Base-by-base conservation (phyloP, 2,888 invertebrate genomes). In the Micoletzkya japonica region DNA sequence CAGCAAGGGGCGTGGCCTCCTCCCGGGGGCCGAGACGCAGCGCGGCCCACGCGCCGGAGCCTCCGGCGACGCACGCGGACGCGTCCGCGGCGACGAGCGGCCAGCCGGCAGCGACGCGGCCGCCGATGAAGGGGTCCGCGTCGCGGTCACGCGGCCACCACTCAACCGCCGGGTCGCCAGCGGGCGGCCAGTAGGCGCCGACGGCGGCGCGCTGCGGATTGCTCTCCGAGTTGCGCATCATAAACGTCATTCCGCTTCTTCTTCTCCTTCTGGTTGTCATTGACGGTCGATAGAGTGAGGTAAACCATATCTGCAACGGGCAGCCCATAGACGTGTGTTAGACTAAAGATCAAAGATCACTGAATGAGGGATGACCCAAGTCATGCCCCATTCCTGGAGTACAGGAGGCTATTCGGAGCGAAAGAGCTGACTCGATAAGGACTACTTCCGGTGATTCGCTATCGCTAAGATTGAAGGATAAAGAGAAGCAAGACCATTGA, bases 1-100 rank as follows among this genome's bases (percentile, higher is more conserved):
- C 64, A 32, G 64, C 64, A 54, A 66, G 64, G 64, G 64, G 54
- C 20, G 39, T 36, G 64, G 54, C 64, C 64, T 66, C 64, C 64
- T 66, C 50, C 64, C 64, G 64, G 64, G 64, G 64, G 54, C 64
- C 54, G 64, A 66, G 64, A 37, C 30, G 20, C 44, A 44, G 10
- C 10, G 44, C 44, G 20, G 44, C 10, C 17, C 17, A 20, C 10
- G 44, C 10, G 10, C 44, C 44, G 44, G 20, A 14, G 44, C 44
- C 44, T 17, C 44, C 44, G 44, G 44, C 44, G 20, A 14, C 44
- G n/a, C n/a, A 50, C 30, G 32, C 63, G 39, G 26, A 52, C 30
- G 52, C 24, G 20, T 36, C 52, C 64, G 54, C 26, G 20, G 50
- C 63, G 49, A 63, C 49, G 63, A 63, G 32, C 39, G 63, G 63